phyloP scores from a whole-genome alignment of 2,888 invertebrate genomes.

The Mythimna lalbum region DNA sequence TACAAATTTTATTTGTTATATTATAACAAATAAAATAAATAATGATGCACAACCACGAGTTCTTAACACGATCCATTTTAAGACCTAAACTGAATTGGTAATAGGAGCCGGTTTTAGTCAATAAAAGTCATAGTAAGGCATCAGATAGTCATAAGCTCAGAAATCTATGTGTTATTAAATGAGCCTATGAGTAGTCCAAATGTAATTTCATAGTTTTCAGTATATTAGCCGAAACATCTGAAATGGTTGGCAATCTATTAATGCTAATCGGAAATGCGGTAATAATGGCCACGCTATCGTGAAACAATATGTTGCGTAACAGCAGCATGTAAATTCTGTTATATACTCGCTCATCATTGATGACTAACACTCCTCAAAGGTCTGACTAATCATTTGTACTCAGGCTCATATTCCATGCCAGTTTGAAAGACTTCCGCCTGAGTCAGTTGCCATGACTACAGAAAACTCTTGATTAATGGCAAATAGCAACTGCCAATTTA shows the following conservation, averaged over 20 bases:
- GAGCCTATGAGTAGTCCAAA: not conserved
- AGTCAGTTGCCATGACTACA: not conserved
- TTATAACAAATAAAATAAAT: no score
- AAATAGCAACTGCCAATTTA: no score
- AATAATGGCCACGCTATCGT: slow-evolving; percentile 1
- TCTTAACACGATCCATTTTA: no score
- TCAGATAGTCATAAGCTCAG: not conserved
- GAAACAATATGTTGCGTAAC: slow-evolving; percentile 4
- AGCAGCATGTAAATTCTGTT: not conserved
- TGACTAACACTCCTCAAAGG: not conserved
- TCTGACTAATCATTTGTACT: not conserved
- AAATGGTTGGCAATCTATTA: slow-evolving; percentile 23
- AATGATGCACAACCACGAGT: no score
- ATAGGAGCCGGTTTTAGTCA: no score
- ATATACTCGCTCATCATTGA: not conserved
- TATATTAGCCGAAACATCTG: not conserved
- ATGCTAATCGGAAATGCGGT: slow-evolving; percentile 25
- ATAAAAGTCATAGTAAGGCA: no score
- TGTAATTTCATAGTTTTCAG: not conserved
- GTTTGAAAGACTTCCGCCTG: not conserved
- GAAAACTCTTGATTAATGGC: not conserved
- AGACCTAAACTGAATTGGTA: no score
- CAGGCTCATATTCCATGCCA: not conserved
- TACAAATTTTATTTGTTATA: no score
- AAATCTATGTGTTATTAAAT: no score